A percentile compares a stretch with the other conserved stretches of the same genome.
Conservation (phyloP, 2,113 vertebrate species). For the Clarias batrachus region DNA sequence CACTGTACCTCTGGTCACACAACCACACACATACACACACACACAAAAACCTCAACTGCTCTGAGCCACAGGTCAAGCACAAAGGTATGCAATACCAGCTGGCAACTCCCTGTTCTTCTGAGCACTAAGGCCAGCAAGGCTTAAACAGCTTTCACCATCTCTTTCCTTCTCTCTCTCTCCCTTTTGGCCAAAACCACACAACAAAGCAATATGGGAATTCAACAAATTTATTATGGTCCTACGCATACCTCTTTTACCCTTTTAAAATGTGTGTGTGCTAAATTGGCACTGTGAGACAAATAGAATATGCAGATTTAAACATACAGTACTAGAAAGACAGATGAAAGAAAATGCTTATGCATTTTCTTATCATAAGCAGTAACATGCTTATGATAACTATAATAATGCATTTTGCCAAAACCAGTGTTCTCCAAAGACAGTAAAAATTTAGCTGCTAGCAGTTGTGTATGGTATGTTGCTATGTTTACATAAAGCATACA, state of each 20-base stretch:
- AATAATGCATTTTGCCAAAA: neutral
- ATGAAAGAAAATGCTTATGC: neutral
- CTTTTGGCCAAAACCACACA: conserved; percentile 35
- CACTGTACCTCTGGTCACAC: conserved; percentile 62
- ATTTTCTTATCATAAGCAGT: no score
- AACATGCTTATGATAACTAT: neutral
- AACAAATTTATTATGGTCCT: conserved; percentile 35
- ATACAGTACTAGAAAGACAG: neutral
- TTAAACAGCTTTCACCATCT: conserved; percentile 66
- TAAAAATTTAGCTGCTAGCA: neutral
- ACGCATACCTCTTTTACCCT: neutral
- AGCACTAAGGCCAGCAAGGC: conserved; percentile 62
- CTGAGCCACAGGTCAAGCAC: conserved; percentile 73
- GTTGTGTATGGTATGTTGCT: no score
- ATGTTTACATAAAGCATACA: neutral
- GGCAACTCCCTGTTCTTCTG: conserved; percentile 70
- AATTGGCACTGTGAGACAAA: neutral
- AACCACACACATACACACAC: conserved; percentile 64
- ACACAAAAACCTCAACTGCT: conserved; percentile 27
- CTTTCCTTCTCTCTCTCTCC: conserved; percentile 37
- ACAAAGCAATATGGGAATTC: conserved; percentile 54
- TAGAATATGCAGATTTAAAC: neutral
- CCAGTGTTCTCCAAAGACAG: neutral
- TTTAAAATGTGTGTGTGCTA: neutral
- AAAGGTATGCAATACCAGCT: conserved; percentile 77